Evolutionary conservation across 2,113 vertebrate genomes (phyloP).

Genomic region (Pristiophorus japonicus): DNA sequence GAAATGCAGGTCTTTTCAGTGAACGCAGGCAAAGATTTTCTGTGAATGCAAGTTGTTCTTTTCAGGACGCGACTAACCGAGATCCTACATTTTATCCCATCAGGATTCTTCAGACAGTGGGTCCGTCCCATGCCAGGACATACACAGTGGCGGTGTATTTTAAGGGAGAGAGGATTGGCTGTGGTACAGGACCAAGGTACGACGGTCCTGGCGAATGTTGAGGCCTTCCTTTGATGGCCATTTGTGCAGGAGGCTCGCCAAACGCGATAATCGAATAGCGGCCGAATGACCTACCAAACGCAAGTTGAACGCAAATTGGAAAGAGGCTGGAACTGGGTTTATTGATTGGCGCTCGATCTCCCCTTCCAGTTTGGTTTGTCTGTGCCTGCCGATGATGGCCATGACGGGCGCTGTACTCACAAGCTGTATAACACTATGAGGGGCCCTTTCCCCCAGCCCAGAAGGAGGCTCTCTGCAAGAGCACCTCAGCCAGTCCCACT

Average conservation of each 20-base stretch:
- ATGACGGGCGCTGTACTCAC: not conserved
- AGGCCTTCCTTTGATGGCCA: conserved; percentile 30
- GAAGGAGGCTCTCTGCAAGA: too few species aligned
- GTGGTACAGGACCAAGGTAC: conserved; percentile 96
- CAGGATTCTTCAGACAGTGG: conserved; percentile 95
- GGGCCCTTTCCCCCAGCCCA: too few species aligned
- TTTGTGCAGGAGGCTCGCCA: not conserved
- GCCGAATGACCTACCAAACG: too few species aligned
- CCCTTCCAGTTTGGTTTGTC: not conserved
- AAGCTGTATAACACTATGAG: too few species aligned
- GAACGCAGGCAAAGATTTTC: not conserved
- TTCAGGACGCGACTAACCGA: not conserved
- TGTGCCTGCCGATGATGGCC: not conserved
- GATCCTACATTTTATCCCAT: conserved; percentile 29
- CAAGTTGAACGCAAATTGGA: not conserved
- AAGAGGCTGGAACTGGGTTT: not conserved
- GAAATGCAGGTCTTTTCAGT: too few species aligned
- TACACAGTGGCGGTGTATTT: conserved; percentile 98
- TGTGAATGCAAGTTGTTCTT: not conserved
- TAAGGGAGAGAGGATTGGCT: conserved; percentile 95
- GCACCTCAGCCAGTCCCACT: too few species aligned
- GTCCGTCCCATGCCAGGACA: conserved; percentile 89
- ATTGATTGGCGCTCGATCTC: not conserved
- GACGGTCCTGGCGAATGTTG: too few species aligned
- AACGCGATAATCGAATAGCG: too few species aligned